phyloP scores from a whole-genome alignment of 2,888 invertebrate species.

The Hyalella azteca region DNA sequence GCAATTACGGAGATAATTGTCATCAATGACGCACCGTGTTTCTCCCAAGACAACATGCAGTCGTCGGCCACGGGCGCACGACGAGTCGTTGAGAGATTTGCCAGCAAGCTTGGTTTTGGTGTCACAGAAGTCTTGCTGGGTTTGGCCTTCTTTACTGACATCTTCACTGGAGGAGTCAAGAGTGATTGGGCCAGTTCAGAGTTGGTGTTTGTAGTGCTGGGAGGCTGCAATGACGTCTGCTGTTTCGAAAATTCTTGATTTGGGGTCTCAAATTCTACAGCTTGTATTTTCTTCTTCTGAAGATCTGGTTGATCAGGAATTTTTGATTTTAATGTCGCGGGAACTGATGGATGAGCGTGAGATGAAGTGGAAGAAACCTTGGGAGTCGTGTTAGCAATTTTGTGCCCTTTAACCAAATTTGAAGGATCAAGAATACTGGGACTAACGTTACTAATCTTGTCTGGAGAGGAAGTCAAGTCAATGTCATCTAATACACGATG shows the following conservation, averaged over 20 bases:
- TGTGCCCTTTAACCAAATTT: too few relatives aligned
- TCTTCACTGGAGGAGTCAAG: not conserved
- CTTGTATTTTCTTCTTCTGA: not conserved
- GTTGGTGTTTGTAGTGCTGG: not conserved
- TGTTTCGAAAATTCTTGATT: not conserved
- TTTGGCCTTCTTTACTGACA: not conserved
- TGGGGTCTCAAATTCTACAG: not conserved
- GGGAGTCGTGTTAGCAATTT: too few relatives aligned
- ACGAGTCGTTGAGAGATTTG: not conserved
- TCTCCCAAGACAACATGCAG: constrained; percentile 27
- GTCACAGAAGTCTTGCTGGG: not conserved
- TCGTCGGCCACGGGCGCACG: constrained; percentile 14
- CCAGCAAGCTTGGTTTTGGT: not conserved
- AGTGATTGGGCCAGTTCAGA: not conserved
- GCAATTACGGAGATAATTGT: too few relatives aligned
- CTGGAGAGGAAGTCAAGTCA: not conserved
- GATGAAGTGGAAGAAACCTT: too few relatives aligned
- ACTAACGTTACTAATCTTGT: too few relatives aligned
- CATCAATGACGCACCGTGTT: constrained; percentile 14
- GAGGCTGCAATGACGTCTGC: not conserved
- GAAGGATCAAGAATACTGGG: too few relatives aligned
- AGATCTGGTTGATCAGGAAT: too few relatives aligned
- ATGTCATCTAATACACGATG: not conserved
- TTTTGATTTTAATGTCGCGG: too few relatives aligned
- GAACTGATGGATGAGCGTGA: too few relatives aligned